Evolutionary conservation across 2,113 vertebrate genomes (phyloP), one percentile per base, ranked within the genome.

Genomic region (Malurus elegans): DNA sequence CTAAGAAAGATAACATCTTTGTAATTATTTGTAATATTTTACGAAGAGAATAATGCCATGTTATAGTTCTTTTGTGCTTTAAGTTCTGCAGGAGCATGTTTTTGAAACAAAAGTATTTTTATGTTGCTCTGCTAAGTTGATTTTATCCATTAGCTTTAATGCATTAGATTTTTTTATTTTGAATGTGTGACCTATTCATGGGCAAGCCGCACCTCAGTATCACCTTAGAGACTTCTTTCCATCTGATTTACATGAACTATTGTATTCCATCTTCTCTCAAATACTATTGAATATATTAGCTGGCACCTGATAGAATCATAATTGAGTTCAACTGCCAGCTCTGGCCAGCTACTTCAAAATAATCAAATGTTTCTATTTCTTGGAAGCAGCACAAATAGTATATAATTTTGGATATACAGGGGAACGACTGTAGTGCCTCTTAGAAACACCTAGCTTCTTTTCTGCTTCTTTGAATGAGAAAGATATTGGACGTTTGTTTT

Each of bases 311-410:
- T 86, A 31, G 61, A 78, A 94, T 79, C 5, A 12, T 90, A 95
- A 94, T 64, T 95, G 53, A 88, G 69, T 96, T 93, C 76, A 95
- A 54, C 86, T 80, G 72, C 40, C 51, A 94, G 29, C 38, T 79
- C 34, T 78, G 85, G 76, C 74, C 29, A 81, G 48, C 32, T 90
- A 42, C 54, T 56, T 66, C 75, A 73, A 85, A 94, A 71, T 88
- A 95, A 71, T 42, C 9, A 92, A 58, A 66, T 28, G 3, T 83
- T 92, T 95, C 81, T 80, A 17, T 84, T 90, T 80, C 82, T 92
- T 76, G 81, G 74, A 93, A 86, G 36, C 8, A 2, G 24, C 20
- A n/a, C 69, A 44, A 82, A 34, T 69, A 65, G 17, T 60, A 19
- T 17, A 54, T 90, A 1, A 25, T 51, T 53, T 95, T 79, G 48